Base-by-base conservation (phyloP, 2,113 vertebrate genomes). In the Macroglossus sobrinus region DNA sequence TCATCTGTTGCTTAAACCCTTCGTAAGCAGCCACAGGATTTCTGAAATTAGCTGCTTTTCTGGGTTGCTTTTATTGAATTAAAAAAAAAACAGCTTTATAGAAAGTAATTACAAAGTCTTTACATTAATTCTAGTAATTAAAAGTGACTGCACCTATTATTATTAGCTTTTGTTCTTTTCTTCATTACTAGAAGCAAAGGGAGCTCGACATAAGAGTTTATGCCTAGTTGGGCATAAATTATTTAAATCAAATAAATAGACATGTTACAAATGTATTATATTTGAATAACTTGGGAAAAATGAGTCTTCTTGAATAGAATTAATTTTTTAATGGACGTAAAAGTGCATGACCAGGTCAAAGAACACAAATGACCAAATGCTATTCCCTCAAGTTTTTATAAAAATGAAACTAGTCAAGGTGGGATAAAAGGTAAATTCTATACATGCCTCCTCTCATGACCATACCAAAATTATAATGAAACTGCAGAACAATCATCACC, bases 61-160 rank as follows among this genome's bases (percentile, higher is more conserved):
- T 97, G 55, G 55, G 12, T 43, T 94, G 69, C 89, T 97, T 96
- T 91, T 53, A 81, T 55, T 92, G 43, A 93, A 92, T 11, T 72
- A 7, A 55, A 59, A 82, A 93, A 79, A 61, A 95, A 82, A 66
- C 76, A 75, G 33, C 66, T 78, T 96, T 93, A 90, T 88, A 66
- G 75, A 86, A 94, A 93, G 89, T 95, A 98, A 97, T 97, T 97
- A 96, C 90, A 78, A 97, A 95, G 84, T 81, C 89, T 92, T 97
- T 97, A 72, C 80, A 92, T 96, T 90, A 97, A 97, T 96, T 95
- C 93, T 95, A 97, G 93, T 96, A 94, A 98, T 98, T 95, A 98
- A 93, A 93, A 90, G 66, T 94, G 95, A 96, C 79, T 76, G 64
- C 7, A 96, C 59, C 90, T 97, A 81, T 96, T 91, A 98, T 96